Conservation (phyloP, 2,888 invertebrate species). For the Helicoverpa assulta region DNA sequence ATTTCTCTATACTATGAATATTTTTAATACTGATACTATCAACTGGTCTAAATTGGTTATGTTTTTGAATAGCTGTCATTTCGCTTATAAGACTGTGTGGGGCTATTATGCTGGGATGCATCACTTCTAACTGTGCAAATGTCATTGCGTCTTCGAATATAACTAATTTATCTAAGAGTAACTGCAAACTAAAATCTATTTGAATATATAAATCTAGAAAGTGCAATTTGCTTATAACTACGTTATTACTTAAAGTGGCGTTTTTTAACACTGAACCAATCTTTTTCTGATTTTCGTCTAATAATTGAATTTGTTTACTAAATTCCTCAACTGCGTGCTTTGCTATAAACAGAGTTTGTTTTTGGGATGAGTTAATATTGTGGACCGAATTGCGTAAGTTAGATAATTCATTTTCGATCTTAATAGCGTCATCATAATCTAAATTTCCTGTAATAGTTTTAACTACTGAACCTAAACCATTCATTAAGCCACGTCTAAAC, state of each 20-base stretch:
- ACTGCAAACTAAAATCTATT: conserved; percentile 8
- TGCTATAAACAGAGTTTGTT: background rate
- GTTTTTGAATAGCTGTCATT: too few species aligned
- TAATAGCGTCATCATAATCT: background rate
- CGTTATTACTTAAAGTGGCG: background rate
- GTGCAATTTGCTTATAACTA: conserved; percentile 4
- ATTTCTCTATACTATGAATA: too few species aligned
- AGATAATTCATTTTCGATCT: background rate
- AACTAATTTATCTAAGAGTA: conserved; percentile 1
- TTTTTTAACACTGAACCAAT: background rate
- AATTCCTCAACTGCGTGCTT: background rate
- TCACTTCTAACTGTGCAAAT: background rate
- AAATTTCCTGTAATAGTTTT: background rate
- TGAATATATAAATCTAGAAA: conserved; percentile 4
- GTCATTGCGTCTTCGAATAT: conserved; percentile 16
- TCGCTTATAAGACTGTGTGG: too few species aligned
- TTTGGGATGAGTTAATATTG: background rate
- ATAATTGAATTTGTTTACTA: background rate
- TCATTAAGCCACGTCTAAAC: background rate
- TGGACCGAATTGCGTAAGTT: background rate
- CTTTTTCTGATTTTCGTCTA: background rate
- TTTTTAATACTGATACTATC: too few species aligned
- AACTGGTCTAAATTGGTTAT: too few species aligned
- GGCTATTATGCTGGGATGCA: background rate
- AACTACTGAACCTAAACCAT: background rate